Evolutionary conservation across 2,888 invertebrate species (phyloP).

Genomic region (Thereva nobilitata): DNA sequence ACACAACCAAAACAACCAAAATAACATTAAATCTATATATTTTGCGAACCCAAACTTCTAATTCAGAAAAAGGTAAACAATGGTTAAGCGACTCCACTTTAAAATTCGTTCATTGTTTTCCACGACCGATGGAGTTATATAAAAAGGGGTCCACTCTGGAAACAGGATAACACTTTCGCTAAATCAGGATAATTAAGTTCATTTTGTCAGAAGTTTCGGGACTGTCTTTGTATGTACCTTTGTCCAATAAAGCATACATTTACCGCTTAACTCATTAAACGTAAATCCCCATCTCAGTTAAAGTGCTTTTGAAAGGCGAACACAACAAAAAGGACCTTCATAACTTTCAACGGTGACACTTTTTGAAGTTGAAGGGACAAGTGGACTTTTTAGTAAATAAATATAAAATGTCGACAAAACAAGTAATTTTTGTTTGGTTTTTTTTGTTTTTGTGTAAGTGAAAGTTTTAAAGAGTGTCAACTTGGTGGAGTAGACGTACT

Average conservation of each 20-base stretch:
- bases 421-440: background rate
- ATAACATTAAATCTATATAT: too few relatives aligned
- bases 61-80: too few relatives aligned
- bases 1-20: too few relatives aligned
- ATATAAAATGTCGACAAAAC: constrained; percentile 30
- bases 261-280: background rate
- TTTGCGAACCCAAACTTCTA: too few relatives aligned
- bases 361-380: constrained; percentile 12
- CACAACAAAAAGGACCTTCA: constrained; percentile 22
- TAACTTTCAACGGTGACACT: constrained; percentile 24
- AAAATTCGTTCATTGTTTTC: too few relatives aligned
- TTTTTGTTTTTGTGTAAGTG: too few relatives aligned
- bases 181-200: constrained; percentile 42
- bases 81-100: too few relatives aligned
- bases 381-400: constrained; percentile 30
- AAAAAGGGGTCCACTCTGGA: constrained; percentile 8
- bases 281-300: constrained; percentile 13
- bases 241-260: constrained; percentile 18
- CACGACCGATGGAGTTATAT: too few relatives aligned
- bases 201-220: constrained; percentile 37
- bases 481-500: too few relatives aligned
- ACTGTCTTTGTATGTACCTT: constrained; percentile 1
- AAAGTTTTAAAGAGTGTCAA: too few relatives aligned
- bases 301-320: constrained; percentile 22
- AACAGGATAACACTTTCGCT: constrained; percentile 40